Evolutionary conservation across 2,113 vertebrate genomes (phyloP).

Genomic region (Eulemur rufifrons): DNA sequence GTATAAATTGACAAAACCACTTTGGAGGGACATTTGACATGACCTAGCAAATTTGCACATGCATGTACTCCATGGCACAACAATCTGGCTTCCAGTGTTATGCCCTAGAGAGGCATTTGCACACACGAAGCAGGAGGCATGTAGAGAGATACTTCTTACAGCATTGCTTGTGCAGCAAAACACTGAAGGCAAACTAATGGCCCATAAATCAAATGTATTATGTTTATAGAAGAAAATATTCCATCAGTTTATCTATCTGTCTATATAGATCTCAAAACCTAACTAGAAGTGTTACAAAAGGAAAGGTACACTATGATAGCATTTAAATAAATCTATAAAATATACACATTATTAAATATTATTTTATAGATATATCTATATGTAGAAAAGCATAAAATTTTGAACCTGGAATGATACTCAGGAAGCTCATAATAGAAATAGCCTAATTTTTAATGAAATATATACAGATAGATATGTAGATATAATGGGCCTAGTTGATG

Average conservation of each 20-base stretch:
- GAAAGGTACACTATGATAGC: neutral
- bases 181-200: conserved; percentile 12
- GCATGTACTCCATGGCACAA: neutral
- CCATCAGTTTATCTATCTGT: neutral
- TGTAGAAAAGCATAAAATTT: neutral
- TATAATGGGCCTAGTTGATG: neutral
- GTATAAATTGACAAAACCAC: neutral
- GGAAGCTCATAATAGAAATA: neutral
- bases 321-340: conserved; percentile 26
- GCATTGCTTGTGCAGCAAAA: neutral
- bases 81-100: neutral
- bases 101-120: neutral
- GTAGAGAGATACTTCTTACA: neutral
- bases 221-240: neutral
- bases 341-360: neutral
- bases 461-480: too few species aligned
- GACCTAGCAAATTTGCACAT: neutral
- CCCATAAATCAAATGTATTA: conserved; percentile 13
- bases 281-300: neutral
- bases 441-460: neutral
- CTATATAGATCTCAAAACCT: neutral
- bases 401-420: neutral
- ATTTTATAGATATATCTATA: neutral
- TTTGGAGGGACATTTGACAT: neutral
- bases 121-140: neutral